Base-by-base conservation (phyloP, 1,140 invertebrate species). In the Drosophila truncata region DNA sequence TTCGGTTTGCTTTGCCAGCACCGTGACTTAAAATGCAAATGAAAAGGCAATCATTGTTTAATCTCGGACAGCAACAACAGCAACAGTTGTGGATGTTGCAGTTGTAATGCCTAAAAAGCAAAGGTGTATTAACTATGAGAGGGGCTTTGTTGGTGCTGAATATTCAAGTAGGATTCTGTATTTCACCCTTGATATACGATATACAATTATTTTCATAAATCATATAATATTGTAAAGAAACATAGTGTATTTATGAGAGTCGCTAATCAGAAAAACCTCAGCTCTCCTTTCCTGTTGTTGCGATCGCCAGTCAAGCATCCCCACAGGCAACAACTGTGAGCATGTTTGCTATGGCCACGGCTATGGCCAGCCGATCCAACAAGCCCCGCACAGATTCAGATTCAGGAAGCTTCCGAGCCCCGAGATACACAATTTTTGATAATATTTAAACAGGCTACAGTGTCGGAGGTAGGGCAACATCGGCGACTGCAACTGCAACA, bases 31-130 rank as follows among this genome's bases (percentile, higher is more conserved):
- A 90, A 90, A 90, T 90, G 85, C 85, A 90, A 90, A 90, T 90
- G 85, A 90, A 90, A 90, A 90, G 88, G 85, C 85, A 90, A 90
- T 90, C 85, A 90, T 90, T 90, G 85, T 90, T 90, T 90, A 90
- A 90, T 90, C 85, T 90, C 78, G 85, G 65, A 88, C 85, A 88
- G 73, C 84, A 73, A 65, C 70, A 75, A 27, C 77, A 76, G 44
- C 77, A 50, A 65, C 74, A 67, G 80, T 87, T 87, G 77, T 49
- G 60, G 70, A 50, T 62, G 52, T 57, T 66, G 61, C 74, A 67
- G 80, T 87, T 87, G 65, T 37, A 16, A 41, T 59, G 41, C 33
- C 20, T 42, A 35, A 2, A 27, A 11, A 29, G n/a, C 1, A n/a
- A n/a, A 23, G 37, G 46, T 46, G 23, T 11, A 29, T 11, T 11